Evolutionary conservation across 2,113 vertebrate species (phyloP).

Genomic region (Pseudois nayaur): DNA sequence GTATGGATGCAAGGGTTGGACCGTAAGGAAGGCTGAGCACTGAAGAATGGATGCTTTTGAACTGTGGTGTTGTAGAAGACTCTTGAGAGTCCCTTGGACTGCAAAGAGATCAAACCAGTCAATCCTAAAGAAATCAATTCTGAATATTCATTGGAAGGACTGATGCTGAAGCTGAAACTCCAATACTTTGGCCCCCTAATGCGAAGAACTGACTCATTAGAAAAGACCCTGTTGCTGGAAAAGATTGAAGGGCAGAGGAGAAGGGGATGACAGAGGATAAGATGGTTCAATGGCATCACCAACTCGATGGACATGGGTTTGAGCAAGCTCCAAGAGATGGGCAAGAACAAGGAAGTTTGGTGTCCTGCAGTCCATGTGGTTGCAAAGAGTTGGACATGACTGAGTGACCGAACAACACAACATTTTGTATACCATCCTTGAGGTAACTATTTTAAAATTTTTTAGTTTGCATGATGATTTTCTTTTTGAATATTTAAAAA

Average conservation of each 20-base stretch:
- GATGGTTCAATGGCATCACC: neutral
- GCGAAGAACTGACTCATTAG: accelerated
- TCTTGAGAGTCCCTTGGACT: neutral
- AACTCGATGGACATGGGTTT: neutral
- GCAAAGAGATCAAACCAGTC: neutral
- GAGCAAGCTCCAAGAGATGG: neutral
- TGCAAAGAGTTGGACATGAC: neutral
- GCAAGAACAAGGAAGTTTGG: neutral
- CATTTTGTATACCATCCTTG: neutral
- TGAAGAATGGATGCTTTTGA: neutral
- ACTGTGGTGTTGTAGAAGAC: neutral
- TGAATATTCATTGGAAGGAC: neutral
- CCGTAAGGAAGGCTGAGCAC: neutral
- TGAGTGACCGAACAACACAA: neutral
- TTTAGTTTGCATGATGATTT: neutral
- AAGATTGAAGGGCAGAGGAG: neutral
- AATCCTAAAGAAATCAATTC: neutral
- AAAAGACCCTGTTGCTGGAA: neutral
- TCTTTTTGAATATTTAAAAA: neutral
- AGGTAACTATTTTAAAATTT: neutral
- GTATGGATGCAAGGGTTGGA: neutral
- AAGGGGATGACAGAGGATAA: neutral
- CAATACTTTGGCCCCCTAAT: neutral
- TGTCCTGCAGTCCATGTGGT: neutral
- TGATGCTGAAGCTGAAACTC: neutral